These are phyloP conservation scores for Aphaenogaster rudis DNA, from an alignment of 1,140 invertebrate genomes.

Conservation along the genomic window DNA sequence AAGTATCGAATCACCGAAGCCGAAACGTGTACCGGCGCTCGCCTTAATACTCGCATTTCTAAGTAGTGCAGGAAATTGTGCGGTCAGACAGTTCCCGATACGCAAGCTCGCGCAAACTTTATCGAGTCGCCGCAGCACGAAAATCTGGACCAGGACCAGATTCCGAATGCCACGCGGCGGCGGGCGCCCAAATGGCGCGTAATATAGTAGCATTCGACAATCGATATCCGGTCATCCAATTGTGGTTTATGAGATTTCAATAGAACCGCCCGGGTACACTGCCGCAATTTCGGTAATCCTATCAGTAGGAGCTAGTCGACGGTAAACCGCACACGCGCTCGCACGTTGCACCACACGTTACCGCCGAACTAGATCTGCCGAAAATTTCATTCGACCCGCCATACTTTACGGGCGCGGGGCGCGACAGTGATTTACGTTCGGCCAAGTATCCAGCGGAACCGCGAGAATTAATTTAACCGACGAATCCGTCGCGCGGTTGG, in stretches of 20 bases:
- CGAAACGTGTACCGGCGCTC: not conserved
- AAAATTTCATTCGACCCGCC: constrained; percentile 32
- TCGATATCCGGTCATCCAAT: constrained; percentile 65
- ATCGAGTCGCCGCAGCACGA: constrained; percentile 7
- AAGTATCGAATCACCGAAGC: not conserved
- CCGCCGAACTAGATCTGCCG: not conserved
- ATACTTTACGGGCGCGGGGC: not conserved
- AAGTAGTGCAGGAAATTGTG: constrained; percentile 37
- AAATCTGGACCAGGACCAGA: constrained; percentile 14
- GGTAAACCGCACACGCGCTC: constrained; percentile 52
- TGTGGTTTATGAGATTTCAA: constrained; percentile 72
- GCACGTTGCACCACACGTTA: constrained; percentile 12
- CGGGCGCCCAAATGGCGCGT: constrained; percentile 28
- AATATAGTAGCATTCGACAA: constrained; percentile 57
- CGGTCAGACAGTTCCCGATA: constrained; percentile 28
- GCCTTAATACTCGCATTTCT: constrained; percentile 30
- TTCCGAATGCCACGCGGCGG: not conserved
- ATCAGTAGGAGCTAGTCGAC: constrained; percentile 56
- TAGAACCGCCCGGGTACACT: constrained; percentile 45
- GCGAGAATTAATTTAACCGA: constrained; percentile 46
- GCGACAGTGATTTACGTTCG: constrained; percentile 42
- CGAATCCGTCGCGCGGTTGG: constrained; percentile 9
- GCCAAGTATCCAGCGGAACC: constrained; percentile 30
- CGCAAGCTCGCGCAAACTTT: constrained; percentile 10
- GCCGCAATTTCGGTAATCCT: constrained; percentile 70